Base-by-base conservation (phyloP, 2,888 invertebrate species). In the Cantharis lateralis region DNA sequence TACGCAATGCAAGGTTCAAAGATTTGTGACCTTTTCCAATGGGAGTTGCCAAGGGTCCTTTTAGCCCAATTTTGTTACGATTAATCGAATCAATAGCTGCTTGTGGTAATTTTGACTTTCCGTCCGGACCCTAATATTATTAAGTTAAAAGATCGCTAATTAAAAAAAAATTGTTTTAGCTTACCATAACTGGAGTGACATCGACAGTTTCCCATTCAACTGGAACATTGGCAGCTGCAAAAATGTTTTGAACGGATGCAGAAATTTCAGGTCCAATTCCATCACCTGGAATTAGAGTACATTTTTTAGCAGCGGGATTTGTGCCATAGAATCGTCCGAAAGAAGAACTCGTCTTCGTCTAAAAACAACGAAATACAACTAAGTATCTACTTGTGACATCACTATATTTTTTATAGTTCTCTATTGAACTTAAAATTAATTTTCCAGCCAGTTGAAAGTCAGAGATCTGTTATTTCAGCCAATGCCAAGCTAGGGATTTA, bases 191-290 rank as follows among this genome's bases (percentile, higher is more conserved):
- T 84, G 99, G 98, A 80, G 98, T 98, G 68, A 99, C 99, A 90
- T 99, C 99, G 9, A 99, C 99, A 68, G 95, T 91, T 88, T 99
- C 99, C 99, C 99, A 99, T 87, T 96, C 95, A 83, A 99, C 95
- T 15, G 99, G 99, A 80, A 98, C 98, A 88, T 94, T 93, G 73
- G 98, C 98, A 81, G 96, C 93, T 82, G 93, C 92, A 88, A 99
- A 99, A 83, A 99, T 99, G 89, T 98, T 95, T 89, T 99, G 98
- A 24, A 99, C 99, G 76, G 99, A 95, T 26, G 94, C 94, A 1
- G 99, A 98, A 85, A 99, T 99, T 91, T 99, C 99, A 0, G 99
- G 99, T 2, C 99, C 99, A 86, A 99, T 99, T 78, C 99, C 99
- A 92, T 99, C 99, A 70, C 99, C 99, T 62, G 99, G 99, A 84